These are phyloP conservation scores for Anomalospiza imberbis DNA, from an alignment of 2,797 vertebrate genomes.

Conservation along the genomic window DNA sequence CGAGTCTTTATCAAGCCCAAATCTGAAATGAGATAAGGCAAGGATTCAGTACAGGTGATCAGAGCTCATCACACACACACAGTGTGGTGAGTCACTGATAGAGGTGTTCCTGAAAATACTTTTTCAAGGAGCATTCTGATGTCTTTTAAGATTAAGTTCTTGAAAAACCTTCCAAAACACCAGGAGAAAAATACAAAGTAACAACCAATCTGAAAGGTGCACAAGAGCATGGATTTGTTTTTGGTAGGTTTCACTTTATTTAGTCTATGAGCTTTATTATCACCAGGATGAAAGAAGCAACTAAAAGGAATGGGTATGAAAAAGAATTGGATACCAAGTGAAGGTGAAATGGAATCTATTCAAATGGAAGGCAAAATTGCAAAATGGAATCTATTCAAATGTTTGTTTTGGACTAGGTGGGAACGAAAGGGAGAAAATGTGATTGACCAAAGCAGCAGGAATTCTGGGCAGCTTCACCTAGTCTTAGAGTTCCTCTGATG, in stretches of 20 bases:
- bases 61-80: background rate
- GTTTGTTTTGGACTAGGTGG: background rate
- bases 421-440: background rate
- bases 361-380: background rate
- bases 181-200: background rate
- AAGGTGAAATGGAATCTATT: background rate
- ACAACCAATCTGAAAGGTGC: background rate
- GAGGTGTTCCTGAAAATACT: background rate
- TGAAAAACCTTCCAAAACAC: background rate
- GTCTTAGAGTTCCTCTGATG: background rate
- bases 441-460: background rate
- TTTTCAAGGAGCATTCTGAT: background rate
- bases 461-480: conserved; percentile 32
- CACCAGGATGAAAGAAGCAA: background rate
- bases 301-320: background rate
- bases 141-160: background rate
- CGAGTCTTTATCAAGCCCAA: conserved; percentile 77
- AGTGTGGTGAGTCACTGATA: background rate
- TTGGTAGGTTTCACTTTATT: background rate
- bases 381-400: background rate
- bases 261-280: conserved; percentile 3
- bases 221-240: background rate
- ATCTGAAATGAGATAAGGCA: conserved; percentile 70
- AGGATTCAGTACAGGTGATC: background rate
- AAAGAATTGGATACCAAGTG: background rate